These are phyloP conservation scores for Perizoma affinitatum DNA, from an alignment of 2,888 invertebrate genomes.

Conservation along the genomic window DNA sequence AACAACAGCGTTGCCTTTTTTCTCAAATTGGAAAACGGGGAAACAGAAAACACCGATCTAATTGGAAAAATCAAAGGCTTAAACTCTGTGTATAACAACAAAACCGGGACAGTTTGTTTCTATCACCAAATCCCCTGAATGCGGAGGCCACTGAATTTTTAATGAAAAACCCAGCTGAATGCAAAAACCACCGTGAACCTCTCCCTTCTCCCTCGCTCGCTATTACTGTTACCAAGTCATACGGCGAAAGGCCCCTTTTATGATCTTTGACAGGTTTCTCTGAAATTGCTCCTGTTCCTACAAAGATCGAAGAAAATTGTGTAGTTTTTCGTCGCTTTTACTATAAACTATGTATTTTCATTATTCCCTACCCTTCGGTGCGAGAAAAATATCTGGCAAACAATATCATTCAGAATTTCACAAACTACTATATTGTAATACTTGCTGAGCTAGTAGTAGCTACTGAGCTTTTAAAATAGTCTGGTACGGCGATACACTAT, in stretches of 20 bases:
- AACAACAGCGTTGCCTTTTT: neutral
- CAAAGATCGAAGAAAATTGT: constrained; percentile 50
- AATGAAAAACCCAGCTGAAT: constrained; percentile 35
- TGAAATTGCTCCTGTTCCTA: constrained; percentile 56
- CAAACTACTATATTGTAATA: too few relatives aligned
- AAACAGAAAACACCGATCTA: constrained; percentile 14
- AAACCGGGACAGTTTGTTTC: constrained; percentile 16
- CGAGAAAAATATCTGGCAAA: too few relatives aligned
- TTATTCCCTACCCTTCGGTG: too few relatives aligned
- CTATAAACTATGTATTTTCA: constrained; percentile 25
- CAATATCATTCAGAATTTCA: too few relatives aligned
- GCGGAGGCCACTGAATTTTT: constrained; percentile 24
- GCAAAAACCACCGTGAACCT: constrained; percentile 25
- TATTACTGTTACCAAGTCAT: constrained; percentile 32
- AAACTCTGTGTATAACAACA: constrained; percentile 16
- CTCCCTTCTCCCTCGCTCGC: constrained; percentile 25
- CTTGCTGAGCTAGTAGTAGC: too few relatives aligned
- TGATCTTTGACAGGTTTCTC: constrained; percentile 65
- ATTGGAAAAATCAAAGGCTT: constrained; percentile 24
- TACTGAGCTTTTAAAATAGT: too few relatives aligned
- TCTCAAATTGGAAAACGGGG: constrained; percentile 8
- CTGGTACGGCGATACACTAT: too few relatives aligned
- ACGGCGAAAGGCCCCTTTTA: constrained; percentile 52
- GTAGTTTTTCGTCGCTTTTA: constrained; percentile 27
- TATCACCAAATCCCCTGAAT: constrained; percentile 6